phyloP scores from a whole-genome alignment of 2,797 vertebrate species.

The Menidia menidia region DNA sequence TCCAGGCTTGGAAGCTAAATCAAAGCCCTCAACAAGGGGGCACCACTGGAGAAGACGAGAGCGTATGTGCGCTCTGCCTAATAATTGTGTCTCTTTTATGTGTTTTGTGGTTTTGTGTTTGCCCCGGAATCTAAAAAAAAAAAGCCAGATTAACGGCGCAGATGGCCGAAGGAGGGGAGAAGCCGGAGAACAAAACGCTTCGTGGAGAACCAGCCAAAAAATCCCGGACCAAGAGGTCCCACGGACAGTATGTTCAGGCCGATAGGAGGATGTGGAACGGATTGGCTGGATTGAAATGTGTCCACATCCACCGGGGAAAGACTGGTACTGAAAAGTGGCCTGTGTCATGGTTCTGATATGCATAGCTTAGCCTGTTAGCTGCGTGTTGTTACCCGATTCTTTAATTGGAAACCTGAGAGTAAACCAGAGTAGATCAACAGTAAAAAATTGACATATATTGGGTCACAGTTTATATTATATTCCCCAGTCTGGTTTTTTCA shows the following conservation, averaged over 20 bases:
- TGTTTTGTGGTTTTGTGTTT: slow-evolving; percentile 31
- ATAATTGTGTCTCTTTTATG: slow-evolving; percentile 37
- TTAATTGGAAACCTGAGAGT: too few relatives aligned
- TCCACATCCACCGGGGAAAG: background rate
- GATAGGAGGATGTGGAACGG: slow-evolving; percentile 60
- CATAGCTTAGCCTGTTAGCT: slow-evolving; percentile 7
- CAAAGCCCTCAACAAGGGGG: slow-evolving; percentile 71
- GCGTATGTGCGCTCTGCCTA: slow-evolving; percentile 35
- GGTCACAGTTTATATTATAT: too few relatives aligned
- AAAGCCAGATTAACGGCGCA: slow-evolving; percentile 58
- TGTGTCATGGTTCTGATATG: background rate
- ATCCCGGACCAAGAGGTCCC: slow-evolving; percentile 58
- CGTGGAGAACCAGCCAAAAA: slow-evolving; percentile 51
- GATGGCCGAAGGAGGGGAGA: slow-evolving; percentile 70
- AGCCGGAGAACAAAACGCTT: slow-evolving; percentile 68
- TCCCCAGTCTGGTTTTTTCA: too few relatives aligned
- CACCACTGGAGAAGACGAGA: slow-evolving; percentile 67
- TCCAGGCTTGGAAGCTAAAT: slow-evolving; percentile 74
- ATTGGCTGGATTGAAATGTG: slow-evolving; percentile 16
- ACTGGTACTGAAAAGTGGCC: slow-evolving; percentile 7
- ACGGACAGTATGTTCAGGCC: slow-evolving; percentile 65
- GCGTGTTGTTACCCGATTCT: background rate
- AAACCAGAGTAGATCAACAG: too few relatives aligned
- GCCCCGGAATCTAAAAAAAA: too few relatives aligned
- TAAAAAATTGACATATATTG: too few relatives aligned